These are phyloP conservation scores for Rotaria socialis DNA, from an alignment of 2,888 invertebrate species.

Conservation along the genomic window DNA sequence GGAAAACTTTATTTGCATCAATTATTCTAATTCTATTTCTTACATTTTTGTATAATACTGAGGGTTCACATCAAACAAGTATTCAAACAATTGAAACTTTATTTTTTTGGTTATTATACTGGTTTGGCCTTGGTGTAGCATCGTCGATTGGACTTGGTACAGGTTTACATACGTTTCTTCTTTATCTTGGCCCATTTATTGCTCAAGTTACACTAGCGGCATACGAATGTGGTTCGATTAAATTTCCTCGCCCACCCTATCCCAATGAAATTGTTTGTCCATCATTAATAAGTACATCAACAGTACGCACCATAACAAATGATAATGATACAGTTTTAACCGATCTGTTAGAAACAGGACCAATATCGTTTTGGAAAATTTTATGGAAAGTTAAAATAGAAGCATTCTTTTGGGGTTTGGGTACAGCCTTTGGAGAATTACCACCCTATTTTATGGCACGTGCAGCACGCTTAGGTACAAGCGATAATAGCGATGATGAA, in stretches of 20 bases:
- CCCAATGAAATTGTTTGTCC: conserved; percentile 67
- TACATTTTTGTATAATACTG: conserved; percentile 32
- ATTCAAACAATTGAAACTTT: conserved; percentile 28
- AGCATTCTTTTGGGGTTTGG: conserved; percentile 59
- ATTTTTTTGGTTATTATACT: conserved; percentile 74
- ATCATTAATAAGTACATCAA: not conserved
- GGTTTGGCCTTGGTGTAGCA: conserved; percentile 86
- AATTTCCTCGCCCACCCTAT: conserved; percentile 96
- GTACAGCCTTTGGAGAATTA: conserved; percentile 95
- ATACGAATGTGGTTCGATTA: conserved; percentile 86
- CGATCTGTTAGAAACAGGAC: not conserved
- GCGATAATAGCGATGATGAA: conserved; percentile 59
- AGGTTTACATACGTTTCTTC: conserved; percentile 92
- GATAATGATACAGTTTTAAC: not conserved
- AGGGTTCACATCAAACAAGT: conserved; percentile 39
- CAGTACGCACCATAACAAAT: not conserved
- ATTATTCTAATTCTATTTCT: conserved; percentile 27
- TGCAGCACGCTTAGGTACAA: conserved; percentile 66
- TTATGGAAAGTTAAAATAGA: conserved; percentile 46
- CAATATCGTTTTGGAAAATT: conserved; percentile 46
- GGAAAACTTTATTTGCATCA: not conserved
- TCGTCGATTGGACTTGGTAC: conserved; percentile 96
- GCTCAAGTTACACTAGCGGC: conserved; percentile 95
- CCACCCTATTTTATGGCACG: conserved; percentile 99
- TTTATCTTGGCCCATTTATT: conserved; percentile 98